Evolutionary conservation across 2,888 invertebrate genomes (phyloP).

Genomic region (Hololepta plana): DNA sequence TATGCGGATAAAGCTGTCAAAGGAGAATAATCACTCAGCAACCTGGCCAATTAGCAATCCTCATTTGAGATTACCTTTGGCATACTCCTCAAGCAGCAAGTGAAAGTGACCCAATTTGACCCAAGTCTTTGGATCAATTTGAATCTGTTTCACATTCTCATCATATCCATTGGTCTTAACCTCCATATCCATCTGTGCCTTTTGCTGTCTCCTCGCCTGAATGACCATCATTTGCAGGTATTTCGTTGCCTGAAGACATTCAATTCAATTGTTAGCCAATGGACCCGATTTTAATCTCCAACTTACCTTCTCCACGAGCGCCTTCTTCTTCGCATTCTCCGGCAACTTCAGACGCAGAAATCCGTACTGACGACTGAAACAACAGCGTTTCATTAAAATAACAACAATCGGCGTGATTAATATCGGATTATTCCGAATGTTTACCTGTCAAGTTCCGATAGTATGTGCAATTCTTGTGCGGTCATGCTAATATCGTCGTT

Average conservation of each 20-base stretch:
- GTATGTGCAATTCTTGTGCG: slow-evolving; percentile 67
- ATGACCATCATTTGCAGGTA: slow-evolving; percentile 72
- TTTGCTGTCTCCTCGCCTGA: slow-evolving; percentile 50
- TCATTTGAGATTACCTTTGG: slow-evolving; percentile 55
- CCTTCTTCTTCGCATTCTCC: slow-evolving; percentile 66
- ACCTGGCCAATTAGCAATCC: neutral
- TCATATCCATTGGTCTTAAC: slow-evolving; percentile 22
- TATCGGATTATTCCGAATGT: too few relatives aligned
- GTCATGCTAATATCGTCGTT: slow-evolving; percentile 32
- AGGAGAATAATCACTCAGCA: slow-evolving; percentile 5
- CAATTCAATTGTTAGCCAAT: too few relatives aligned
- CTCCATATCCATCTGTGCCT: slow-evolving; percentile 15
- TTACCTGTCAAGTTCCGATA: slow-evolving; percentile 77
- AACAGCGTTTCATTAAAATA: too few relatives aligned
- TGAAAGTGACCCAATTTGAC: slow-evolving; percentile 93
- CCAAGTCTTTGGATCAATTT: slow-evolving; percentile 77
- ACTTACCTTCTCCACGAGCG: slow-evolving; percentile 60
- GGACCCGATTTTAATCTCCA: too few relatives aligned
- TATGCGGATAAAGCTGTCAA: slow-evolving; percentile 91
- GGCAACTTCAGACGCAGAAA: slow-evolving; percentile 65
- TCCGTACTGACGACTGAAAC: slow-evolving; percentile 76
- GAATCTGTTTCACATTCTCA: slow-evolving; percentile 39
- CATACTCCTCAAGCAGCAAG: slow-evolving; percentile 79
- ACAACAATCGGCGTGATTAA: too few relatives aligned
- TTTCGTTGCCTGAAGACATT: slow-evolving; percentile 46